Conservation (phyloP, 64 coral and sea anemone species). For the Montipora cactus region DNA sequence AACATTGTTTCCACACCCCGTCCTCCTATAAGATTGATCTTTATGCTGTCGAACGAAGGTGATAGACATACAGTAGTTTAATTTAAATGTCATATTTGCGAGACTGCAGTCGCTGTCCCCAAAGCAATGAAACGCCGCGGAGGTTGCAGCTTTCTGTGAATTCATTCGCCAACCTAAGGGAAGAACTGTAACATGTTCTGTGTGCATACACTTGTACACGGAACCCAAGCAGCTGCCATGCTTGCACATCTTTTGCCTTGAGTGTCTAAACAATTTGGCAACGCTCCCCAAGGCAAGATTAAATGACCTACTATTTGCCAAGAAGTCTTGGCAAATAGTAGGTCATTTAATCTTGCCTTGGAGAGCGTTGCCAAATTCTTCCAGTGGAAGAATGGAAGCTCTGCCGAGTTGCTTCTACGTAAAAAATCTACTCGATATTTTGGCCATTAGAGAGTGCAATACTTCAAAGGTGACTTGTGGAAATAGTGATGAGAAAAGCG, state of each 20-base stretch:
- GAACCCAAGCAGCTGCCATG: conserved; percentile 82
- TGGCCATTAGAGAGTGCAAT: conserved; percentile 50
- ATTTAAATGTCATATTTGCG: conserved; percentile 67
- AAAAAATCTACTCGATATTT: conserved; percentile 68
- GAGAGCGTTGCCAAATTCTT: not conserved
- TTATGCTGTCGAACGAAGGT: no score
- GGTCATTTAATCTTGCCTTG: no score
- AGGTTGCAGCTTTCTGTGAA: no score
- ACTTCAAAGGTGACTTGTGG: conserved; percentile 66
- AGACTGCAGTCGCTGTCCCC: conserved; percentile 48
- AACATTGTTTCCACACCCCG: no score
- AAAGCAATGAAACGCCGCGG: not conserved
- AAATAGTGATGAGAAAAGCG: conserved; percentile 36
- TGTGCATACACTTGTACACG: conserved; percentile 75
- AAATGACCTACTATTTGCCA: conserved; percentile 62
- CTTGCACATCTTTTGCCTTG: conserved; percentile 82
- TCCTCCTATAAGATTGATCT: no score
- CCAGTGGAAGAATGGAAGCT: conserved; percentile 32
- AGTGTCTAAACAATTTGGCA: conserved; percentile 70
- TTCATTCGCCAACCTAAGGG: conserved; percentile 16
- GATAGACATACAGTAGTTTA: not conserved
- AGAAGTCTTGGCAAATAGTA: not conserved
- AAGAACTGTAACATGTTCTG: conserved; percentile 75
- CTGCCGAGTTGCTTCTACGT: conserved; percentile 60
- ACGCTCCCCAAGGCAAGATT: conserved; percentile 9